These are phyloP conservation scores for Rapana venosa DNA, from an alignment of 2,888 invertebrate species.

Conservation along the genomic window DNA sequence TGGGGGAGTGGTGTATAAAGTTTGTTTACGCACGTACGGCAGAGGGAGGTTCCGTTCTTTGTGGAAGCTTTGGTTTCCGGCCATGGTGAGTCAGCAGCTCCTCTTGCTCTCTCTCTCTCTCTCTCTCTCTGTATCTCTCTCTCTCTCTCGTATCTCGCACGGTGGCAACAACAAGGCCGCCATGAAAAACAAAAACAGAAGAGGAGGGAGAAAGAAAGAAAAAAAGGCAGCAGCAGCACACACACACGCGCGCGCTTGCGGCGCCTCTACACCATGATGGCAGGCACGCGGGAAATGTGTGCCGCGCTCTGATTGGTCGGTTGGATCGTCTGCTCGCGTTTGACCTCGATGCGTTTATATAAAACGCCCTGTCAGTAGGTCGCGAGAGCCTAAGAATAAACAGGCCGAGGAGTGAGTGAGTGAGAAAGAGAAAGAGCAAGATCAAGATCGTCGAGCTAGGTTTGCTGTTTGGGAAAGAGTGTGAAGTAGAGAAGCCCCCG, in stretches of 20 bases:
- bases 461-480: not conserved
- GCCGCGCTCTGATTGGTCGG: conserved; percentile 26
- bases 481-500: too few species aligned
- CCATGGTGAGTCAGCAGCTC: not conserved
- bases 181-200: not conserved
- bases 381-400: not conserved
- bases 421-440: not conserved
- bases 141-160: not conserved
- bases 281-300: not conserved
- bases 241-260: too few species aligned
- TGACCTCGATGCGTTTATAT: not conserved
- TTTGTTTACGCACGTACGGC: too few species aligned
- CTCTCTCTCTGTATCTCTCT: not conserved
- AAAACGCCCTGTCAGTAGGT: not conserved
- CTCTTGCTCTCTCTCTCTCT: not conserved
- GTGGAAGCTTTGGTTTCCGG: conserved; percentile 13
- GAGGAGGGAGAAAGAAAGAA: not conserved
- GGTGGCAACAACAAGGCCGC: conserved; percentile 4
- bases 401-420: not conserved
- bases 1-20: too few species aligned
- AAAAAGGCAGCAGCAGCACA: not conserved
- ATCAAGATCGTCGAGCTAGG: not conserved
- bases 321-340: not conserved
- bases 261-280: too few species aligned
- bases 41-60: too few species aligned